Evolutionary conservation across 2,113 vertebrate species (phyloP).

Genomic region (Ellobius talpinus): DNA sequence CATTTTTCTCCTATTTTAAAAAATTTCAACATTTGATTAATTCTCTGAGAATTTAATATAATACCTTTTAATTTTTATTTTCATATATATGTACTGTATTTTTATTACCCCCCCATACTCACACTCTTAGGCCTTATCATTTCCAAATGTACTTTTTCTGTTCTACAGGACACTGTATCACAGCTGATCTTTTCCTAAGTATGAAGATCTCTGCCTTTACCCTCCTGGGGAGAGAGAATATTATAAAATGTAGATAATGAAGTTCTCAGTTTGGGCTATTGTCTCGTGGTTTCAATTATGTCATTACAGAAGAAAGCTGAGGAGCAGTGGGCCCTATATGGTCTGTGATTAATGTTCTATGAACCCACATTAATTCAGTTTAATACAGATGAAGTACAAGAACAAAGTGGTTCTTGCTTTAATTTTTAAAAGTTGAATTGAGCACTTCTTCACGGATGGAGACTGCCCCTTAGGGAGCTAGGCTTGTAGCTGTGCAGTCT

Average conservation of each 20-base stretch:
- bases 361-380: neutral
- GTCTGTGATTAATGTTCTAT: neutral
- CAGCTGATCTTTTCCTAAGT: neutral
- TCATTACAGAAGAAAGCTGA: constrained; percentile 27
- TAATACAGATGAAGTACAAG: neutral
- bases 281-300: neutral
- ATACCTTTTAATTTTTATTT: neutral
- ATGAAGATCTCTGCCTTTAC: neutral
- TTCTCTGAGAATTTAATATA: neutral
- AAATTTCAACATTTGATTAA: neutral
- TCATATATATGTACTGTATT: neutral
- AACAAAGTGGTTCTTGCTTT: neutral
- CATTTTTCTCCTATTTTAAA: neutral
- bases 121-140: neutral
- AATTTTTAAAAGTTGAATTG: neutral
- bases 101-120: too few species aligned
- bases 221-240: neutral
- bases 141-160: neutral
- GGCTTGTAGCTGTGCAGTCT: neutral
- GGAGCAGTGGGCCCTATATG: neutral
- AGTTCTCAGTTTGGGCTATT: neutral
- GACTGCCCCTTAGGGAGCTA: neutral
- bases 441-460: too few species aligned
- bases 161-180: neutral
- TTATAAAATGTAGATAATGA: neutral